Conservation (phyloP, 1,140 invertebrate species). For the Aporrectodea caliginosa region DNA sequence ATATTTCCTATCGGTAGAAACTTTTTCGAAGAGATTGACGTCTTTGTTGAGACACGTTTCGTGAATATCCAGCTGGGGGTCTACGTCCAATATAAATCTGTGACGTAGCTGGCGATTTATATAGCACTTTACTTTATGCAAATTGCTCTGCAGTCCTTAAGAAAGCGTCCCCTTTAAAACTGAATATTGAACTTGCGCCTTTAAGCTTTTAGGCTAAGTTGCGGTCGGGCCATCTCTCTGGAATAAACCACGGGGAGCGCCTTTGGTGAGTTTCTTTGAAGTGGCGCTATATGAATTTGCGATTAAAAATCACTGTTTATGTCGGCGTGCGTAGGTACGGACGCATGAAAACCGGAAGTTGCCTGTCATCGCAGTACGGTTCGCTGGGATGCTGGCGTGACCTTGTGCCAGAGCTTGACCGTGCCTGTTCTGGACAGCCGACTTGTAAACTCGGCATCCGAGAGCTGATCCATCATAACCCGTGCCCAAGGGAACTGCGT, state of each 20-base stretch:
- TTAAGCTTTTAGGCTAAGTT: no score
- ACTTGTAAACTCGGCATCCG: slow-evolving; percentile 1
- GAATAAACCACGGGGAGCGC: not conserved
- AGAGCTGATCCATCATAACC: slow-evolving; percentile 13
- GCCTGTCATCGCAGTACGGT: slow-evolving; percentile 3
- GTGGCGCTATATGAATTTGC: not conserved
- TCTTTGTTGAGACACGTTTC: no score
- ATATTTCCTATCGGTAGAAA: no score
- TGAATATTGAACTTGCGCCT: no score
- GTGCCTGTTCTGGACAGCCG: not conserved
- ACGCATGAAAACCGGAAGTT: slow-evolving; percentile 16
- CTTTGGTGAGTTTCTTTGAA: no score
- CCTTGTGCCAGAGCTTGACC: not conserved
- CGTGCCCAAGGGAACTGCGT: slow-evolving; percentile 11
- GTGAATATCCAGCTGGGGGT: no score
- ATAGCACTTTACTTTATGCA: no score
- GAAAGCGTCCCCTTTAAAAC: no score
- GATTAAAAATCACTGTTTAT: not conserved
- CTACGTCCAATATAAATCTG: no score
- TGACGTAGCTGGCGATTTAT: no score
- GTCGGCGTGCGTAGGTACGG: slow-evolving; percentile 8
- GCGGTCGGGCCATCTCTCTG: not conserved
- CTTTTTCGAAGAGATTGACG: no score
- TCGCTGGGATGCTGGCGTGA: not conserved
- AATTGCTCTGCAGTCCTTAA: not conserved